Percentiles rank a stretch among this genome's conserved stretches.
These are phyloP conservation scores for Ellobius talpinus DNA, from an alignment of 2,113 vertebrate genomes.

Conservation along the genomic window DNA sequence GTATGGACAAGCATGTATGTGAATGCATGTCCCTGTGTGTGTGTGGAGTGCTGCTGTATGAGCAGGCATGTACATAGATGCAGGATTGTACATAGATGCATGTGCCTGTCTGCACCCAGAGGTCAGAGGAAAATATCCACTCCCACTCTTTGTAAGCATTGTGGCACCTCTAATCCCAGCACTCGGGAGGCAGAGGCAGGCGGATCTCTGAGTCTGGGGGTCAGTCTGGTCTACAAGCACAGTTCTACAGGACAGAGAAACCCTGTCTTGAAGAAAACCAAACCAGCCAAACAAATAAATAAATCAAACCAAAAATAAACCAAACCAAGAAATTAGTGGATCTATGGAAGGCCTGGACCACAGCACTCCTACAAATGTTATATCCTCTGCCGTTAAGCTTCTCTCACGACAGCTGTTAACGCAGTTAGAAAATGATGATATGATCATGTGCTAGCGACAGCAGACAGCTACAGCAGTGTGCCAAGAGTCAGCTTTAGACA, in stretches of 20 bases:
- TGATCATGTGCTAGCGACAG: background rate
- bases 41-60: too few species aligned
- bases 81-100: background rate
- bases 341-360: background rate
- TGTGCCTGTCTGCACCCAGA: background rate
- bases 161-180: background rate
- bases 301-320: too few species aligned
- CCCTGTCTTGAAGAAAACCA: background rate
- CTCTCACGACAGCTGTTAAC: background rate
- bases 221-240: background rate
- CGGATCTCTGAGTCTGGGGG: background rate
- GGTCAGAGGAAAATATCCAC: background rate
- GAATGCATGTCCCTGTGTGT: too few species aligned
- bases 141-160: background rate
- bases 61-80: too few species aligned
- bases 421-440: background rate
- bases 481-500: constrained; percentile 3
- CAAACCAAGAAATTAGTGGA: background rate
- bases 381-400: background rate
- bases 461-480: background rate
- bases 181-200: background rate
- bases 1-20: background rate
- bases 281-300: too few species aligned
- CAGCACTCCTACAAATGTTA: background rate
- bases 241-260: background rate